A percentile compares a stretch with the other conserved stretches of the same genome.
These are phyloP conservation scores for Gryon sp. DNA, from an alignment of 1,140 invertebrate species.

Conservation along the genomic window DNA sequence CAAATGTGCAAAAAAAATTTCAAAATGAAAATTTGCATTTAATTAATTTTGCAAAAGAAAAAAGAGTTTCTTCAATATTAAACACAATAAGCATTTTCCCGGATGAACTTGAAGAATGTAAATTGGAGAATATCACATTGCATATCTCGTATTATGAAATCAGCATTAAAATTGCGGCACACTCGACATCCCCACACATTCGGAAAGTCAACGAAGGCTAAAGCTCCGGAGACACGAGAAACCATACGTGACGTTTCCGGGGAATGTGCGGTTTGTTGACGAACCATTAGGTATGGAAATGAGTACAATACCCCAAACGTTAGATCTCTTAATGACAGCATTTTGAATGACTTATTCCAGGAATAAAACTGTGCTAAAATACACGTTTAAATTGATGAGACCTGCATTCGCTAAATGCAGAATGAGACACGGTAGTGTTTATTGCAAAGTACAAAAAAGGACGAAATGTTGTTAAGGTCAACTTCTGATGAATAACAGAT, in stretches of 20 bases:
- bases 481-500: no score
- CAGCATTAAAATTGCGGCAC: conserved; percentile 19
- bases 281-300: conserved; percentile 67
- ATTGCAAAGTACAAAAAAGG: no score
- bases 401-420: no score
- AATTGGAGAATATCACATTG: no score
- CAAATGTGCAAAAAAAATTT: conserved; percentile 27
- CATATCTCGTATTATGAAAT: conserved; percentile 36
- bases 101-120: no score
- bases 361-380: conserved; percentile 23
- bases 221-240: background rate
- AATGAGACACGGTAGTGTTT: no score
- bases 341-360: conserved; percentile 48
- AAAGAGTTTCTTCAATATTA: no score
- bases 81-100: no score
- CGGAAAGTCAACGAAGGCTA: conserved; percentile 20
- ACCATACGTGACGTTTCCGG: conserved; percentile 50
- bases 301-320: conserved; percentile 49
- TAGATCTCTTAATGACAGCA: conserved; percentile 45
- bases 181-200: no score
- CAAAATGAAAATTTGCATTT: background rate
- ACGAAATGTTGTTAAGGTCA: no score
- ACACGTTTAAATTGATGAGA: conserved; percentile 32
- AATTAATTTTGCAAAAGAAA: no score
- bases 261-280: conserved; percentile 61